Conservation (phyloP, 1,140 invertebrate genomes). For the Hirudo medicinalis region DNA sequence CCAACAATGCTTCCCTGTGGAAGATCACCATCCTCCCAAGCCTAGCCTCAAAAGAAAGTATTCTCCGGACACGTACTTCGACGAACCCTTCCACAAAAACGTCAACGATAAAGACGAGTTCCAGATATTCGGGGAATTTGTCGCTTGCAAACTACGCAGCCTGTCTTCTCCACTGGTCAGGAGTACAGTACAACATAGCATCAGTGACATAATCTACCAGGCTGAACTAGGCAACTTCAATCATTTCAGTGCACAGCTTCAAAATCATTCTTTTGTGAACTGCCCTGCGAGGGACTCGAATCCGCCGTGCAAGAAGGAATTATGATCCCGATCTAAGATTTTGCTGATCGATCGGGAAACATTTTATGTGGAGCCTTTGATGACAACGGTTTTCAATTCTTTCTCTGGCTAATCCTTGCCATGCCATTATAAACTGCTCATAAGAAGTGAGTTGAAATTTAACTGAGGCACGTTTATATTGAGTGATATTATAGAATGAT, state of each 20-base stretch:
- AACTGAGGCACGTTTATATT: too few relatives aligned
- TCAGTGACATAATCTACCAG: slow-evolving; percentile 12
- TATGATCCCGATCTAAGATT: neutral
- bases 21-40: neutral
- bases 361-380: too few relatives aligned
- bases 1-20: neutral
- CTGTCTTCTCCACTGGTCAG: neutral
- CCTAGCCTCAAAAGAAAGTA: neutral
- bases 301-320: slow-evolving; percentile 1
- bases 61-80: neutral
- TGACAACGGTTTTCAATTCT: too few relatives aligned
- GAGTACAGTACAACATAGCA: neutral
- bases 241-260: neutral
- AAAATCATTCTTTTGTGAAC: too few relatives aligned
- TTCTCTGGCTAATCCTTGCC: too few relatives aligned
- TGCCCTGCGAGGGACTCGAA: neutral
- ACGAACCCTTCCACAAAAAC: slow-evolving; percentile 7
- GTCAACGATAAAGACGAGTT: neutral
- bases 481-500: too few relatives aligned
- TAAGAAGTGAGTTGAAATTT: too few relatives aligned
- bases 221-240: slow-evolving; percentile 8
- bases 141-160: slow-evolving; percentile 4
- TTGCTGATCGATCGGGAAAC: too few relatives aligned
- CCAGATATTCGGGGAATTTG: slow-evolving; percentile 4
- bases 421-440: too few relatives aligned